These are phyloP conservation scores for Dermochelys coriacea DNA, from an alignment of 2,797 vertebrate genomes.

Conservation along the genomic window DNA sequence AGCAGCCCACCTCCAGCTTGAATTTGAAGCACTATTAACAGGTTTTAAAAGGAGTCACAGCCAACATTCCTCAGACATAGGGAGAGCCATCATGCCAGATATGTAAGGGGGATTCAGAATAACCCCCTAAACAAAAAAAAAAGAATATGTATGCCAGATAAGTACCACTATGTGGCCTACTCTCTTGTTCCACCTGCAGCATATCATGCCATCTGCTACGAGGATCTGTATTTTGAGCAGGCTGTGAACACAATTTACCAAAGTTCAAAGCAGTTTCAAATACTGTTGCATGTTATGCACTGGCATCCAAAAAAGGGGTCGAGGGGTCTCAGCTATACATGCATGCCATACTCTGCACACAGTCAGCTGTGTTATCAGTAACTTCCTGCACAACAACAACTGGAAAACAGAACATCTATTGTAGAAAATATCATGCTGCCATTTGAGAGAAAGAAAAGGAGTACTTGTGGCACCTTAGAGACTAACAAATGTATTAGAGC, in stretches of 20 bases:
- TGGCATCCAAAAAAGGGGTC: not conserved
- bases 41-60: not conserved
- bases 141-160: not conserved
- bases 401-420: not conserved
- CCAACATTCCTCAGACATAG: not conserved
- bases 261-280: not conserved
- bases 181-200: not conserved
- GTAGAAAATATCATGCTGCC: not conserved
- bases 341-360: not conserved
- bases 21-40: not conserved
- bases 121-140: not conserved
- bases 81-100: not conserved
- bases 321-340: not conserved
- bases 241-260: not conserved
- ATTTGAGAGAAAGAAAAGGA: not conserved
- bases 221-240: not conserved
- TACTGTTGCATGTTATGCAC: not conserved
- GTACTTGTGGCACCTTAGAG: no score
- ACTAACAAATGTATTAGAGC: no score
- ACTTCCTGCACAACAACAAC: not conserved
- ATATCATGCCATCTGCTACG: not conserved
- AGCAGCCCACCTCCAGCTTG: not conserved
- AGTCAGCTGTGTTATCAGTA: slow-evolving; percentile 28
- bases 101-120: not conserved
- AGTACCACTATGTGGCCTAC: not conserved